Evolutionary conservation across 2,797 vertebrate species (phyloP), one percentile per base, ranked within the genome.

Genomic region (Gallinago solitaria): DNA sequence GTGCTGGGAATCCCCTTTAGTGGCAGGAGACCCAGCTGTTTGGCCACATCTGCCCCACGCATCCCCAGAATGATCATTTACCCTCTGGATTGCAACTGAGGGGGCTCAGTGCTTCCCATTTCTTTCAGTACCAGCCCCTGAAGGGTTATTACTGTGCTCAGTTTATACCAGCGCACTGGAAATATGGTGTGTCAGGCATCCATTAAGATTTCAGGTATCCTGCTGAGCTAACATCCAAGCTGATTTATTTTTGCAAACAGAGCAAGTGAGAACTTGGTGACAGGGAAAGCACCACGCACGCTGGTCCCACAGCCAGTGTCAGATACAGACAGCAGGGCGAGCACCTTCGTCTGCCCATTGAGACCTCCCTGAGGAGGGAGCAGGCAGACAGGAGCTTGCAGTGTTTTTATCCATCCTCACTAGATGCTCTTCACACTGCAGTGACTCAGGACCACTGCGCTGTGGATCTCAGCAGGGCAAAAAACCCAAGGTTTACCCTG

Each of bases 241-340:
- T 8, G 45, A 33, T 50, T 83, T 50, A 10, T 80, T 78, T 78
- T 60, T 39, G 28, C 39, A 63, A 56, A 6, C 12, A 21, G 45
- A 63, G 28, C 0, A 1, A 37, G 13, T 3, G 43, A 74, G 48
- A 56, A 18, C 24, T 4, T 19, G 21, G 65, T 27, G 61, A 3
- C 1, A 18, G 14, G 45, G 41, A 45, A 39, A 86, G 73, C 73
- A 5, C 35, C 39, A 16, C 2, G 9, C 15, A 5, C 0, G 0
- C 43, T 3, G n/a, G 25, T 47, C 37, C 81, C 71, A 10, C 25
- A 32, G 48, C 9, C 47, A 10, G 53, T 4, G 17, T 14, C 24
- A 16, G n/a, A 14, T 32, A 61, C 61, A 43, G 41, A 8, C 17
- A 43, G 41, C 41, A 43, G 41, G 41, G 41, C 4, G 37, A 77